These are phyloP conservation scores for Euplagia quadripunctaria DNA, from an alignment of 2,888 invertebrate genomes.

Conservation along the genomic window DNA sequence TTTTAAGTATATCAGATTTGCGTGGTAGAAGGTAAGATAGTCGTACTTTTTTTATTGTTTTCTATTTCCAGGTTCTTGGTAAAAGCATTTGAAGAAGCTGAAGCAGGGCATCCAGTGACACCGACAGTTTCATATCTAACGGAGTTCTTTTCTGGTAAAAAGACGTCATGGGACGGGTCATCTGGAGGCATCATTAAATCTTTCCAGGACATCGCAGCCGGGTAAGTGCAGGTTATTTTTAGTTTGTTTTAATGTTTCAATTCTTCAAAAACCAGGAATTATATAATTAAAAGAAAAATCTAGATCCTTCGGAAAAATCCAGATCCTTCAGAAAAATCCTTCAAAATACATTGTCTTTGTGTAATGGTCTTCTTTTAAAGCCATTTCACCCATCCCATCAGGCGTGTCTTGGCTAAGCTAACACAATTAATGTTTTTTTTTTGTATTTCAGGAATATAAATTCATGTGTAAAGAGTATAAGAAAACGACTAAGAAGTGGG, in stretches of 20 bases:
- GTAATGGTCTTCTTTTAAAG: too few relatives aligned
- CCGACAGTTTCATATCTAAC: conserved; percentile 90
- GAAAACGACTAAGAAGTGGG: conserved; percentile 88
- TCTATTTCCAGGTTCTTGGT: conserved; percentile 88
- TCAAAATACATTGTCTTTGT: too few relatives aligned
- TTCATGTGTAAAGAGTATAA: conserved; percentile 89
- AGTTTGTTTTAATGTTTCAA: neutral
- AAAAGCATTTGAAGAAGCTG: conserved; percentile 91
- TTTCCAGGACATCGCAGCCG: conserved; percentile 88
- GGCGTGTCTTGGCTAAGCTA: too few relatives aligned
- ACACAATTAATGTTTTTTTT: neutral
- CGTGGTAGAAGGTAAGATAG: neutral
- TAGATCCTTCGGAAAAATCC: too few relatives aligned
- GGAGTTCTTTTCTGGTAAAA: conserved; percentile 49
- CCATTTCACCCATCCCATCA: too few relatives aligned
- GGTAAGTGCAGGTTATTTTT: conserved; percentile 71
- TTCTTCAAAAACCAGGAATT: neutral
- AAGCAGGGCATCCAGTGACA: conserved; percentile 88
- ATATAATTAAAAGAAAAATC: too few relatives aligned
- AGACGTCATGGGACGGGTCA: conserved; percentile 68
- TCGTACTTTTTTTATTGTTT: neutral
- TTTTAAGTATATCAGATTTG: neutral
- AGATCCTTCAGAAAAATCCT: too few relatives aligned
- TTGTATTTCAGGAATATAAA: conserved; percentile 88
- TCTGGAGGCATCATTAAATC: conserved; percentile 85